Evolutionary conservation across 2,888 invertebrate genomes (phyloP).

Genomic region (Rhogogaster chlorosoma): DNA sequence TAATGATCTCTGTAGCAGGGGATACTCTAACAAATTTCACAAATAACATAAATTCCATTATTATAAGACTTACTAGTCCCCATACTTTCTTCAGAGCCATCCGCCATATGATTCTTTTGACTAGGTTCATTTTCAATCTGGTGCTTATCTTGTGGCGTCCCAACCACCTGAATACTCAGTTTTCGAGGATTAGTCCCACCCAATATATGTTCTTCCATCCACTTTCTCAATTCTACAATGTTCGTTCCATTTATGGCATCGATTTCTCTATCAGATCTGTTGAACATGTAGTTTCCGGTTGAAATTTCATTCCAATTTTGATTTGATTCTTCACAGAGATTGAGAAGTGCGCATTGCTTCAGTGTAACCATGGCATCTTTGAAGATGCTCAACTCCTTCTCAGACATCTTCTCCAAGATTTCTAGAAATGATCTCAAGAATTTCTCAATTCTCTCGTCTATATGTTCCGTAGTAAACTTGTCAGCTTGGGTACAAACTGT

Average conservation of each 20-base stretch:
- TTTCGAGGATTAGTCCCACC: slow-evolving; percentile 68
- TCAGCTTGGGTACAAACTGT: slow-evolving; percentile 89
- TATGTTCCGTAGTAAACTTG: slow-evolving; percentile 84
- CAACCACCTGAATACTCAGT: slow-evolving; percentile 72
- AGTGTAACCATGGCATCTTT: slow-evolving; percentile 86
- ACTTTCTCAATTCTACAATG: slow-evolving; percentile 67
- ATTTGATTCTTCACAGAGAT: slow-evolving; percentile 87
- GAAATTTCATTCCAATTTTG: slow-evolving; percentile 91
- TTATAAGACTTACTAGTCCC: slow-evolving; percentile 19
- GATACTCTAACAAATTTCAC: slow-evolving; percentile 12
- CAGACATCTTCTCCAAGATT: slow-evolving; percentile 81
- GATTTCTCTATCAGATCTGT: slow-evolving; percentile 86
- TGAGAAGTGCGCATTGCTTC: slow-evolving; percentile 88
- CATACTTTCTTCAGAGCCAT: slow-evolving; percentile 34
- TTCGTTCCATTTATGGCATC: slow-evolving; percentile 80
- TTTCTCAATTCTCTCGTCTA: slow-evolving; percentile 86
- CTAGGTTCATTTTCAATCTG: slow-evolving; percentile 16
- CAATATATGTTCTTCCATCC: slow-evolving; percentile 65
- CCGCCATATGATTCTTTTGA: no score
- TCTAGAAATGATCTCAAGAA: slow-evolving; percentile 84
- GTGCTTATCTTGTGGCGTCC: slow-evolving; percentile 55
- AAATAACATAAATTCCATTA: slow-evolving; percentile 45
- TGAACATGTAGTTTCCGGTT: slow-evolving; percentile 87
- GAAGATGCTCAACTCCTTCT: slow-evolving; percentile 82
- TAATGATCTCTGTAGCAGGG: background rate